Evolutionary conservation across 2,797 vertebrate species (phyloP).

Genomic region (Muscicapa comitata): DNA sequence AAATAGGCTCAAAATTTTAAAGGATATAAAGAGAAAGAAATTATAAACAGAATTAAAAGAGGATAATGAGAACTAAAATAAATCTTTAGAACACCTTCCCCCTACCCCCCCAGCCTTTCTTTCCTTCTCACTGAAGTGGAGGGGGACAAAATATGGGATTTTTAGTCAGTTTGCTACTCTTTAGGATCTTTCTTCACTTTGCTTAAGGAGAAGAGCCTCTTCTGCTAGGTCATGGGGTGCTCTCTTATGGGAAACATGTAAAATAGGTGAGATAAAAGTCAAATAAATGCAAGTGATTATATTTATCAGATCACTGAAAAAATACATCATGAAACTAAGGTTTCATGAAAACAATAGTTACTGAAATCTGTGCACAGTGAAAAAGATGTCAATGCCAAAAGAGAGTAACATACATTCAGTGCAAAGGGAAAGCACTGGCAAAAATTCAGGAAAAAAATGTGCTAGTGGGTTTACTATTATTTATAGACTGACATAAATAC

Average conservation of each 20-base stretch:
- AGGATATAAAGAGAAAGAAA: too few relatives aligned
- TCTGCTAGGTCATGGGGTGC: too few relatives aligned
- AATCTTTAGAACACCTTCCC: neutral
- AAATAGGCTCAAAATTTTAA: neutral
- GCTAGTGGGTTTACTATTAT: neutral
- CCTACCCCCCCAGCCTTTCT: neutral
- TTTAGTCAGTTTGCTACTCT: neutral
- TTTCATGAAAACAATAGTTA: neutral
- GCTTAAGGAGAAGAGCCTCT: too few relatives aligned
- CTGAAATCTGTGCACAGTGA: neutral
- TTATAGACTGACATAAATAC: neutral
- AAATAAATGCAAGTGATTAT: neutral
- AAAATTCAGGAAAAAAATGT: neutral
- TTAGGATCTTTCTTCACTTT: neutral
- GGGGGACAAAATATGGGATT: neutral
- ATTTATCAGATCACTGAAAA: neutral
- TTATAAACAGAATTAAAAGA: neutral
- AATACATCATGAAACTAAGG: neutral
- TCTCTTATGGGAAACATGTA: neutral
- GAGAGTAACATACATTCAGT: neutral
- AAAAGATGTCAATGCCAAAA: neutral
- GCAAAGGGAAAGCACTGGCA: neutral
- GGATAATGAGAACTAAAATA: too few relatives aligned
- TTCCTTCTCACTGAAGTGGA: neutral
- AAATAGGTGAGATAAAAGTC: neutral